Evolutionary conservation across 2,888 invertebrate species (phyloP).

Genomic region (Eledona agricola): DNA sequence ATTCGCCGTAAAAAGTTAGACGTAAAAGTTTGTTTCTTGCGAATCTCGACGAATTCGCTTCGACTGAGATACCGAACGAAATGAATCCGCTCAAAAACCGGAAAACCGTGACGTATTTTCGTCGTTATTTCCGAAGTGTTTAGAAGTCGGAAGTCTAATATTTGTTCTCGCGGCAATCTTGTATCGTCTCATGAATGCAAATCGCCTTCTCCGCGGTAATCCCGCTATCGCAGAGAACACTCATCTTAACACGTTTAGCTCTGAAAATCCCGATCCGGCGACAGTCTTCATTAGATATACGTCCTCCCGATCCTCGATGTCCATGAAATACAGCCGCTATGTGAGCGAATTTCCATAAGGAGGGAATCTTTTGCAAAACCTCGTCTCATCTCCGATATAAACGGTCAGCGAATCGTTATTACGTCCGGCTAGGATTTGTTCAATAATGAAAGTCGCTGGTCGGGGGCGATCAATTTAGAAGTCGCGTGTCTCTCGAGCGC

Average conservation of each 20-base stretch:
- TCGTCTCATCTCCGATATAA: slow-evolving; percentile 33
- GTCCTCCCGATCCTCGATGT: slow-evolving; percentile 40
- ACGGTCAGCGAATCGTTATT: too few species aligned
- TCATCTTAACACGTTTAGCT: slow-evolving; percentile 54
- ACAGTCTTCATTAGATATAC: slow-evolving; percentile 51
- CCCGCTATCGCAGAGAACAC: slow-evolving; percentile 56
- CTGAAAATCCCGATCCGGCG: slow-evolving; percentile 45
- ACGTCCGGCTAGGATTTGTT: slow-evolving; percentile 21
- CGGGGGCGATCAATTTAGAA: slow-evolving; percentile 25
- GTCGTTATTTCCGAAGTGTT: slow-evolving; percentile 53
- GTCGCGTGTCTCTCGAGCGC: slow-evolving; percentile 23
- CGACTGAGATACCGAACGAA: slow-evolving; percentile 1
- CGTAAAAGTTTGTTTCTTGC: too few species aligned
- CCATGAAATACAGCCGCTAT: slow-evolving; percentile 43
- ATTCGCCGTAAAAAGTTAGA: too few species aligned
- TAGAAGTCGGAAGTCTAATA: slow-evolving; percentile 55
- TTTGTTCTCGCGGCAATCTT: slow-evolving; percentile 57
- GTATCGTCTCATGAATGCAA: slow-evolving; percentile 62
- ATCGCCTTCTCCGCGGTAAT: slow-evolving; percentile 56
- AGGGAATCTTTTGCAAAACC: slow-evolving; percentile 15
- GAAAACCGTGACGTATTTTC: slow-evolving; percentile 50
- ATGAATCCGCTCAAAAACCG: slow-evolving; percentile 31
- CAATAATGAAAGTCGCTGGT: slow-evolving; percentile 10
- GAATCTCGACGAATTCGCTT: too few species aligned
- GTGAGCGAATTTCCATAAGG: slow-evolving; percentile 44